phyloP scores from a whole-genome alignment of 1,140 invertebrate species.

The Patella vulgata region DNA sequence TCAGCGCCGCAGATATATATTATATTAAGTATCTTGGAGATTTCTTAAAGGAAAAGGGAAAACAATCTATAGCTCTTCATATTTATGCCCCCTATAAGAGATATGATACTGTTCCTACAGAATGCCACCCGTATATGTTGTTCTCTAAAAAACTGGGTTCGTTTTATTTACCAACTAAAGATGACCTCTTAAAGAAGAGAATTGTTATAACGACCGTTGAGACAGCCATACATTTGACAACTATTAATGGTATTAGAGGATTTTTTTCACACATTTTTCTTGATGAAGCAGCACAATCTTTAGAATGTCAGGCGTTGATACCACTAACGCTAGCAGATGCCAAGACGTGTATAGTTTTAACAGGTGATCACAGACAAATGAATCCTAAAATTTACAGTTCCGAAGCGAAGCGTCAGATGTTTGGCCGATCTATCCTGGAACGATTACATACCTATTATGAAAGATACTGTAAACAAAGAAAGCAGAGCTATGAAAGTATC shows the following conservation, averaged over 20 bases:
- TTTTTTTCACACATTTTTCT: constrained; percentile 60
- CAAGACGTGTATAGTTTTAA: constrained; percentile 58
- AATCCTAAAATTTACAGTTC: constrained; percentile 55
- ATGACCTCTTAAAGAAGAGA: constrained; percentile 77
- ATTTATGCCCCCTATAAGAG: constrained; percentile 83
- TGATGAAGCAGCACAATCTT: constrained; percentile 58
- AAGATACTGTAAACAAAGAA: no score
- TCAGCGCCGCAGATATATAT: constrained; percentile 73
- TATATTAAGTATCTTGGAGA: constrained; percentile 80
- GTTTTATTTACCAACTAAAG: constrained; percentile 77
- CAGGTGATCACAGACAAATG: constrained; percentile 59
- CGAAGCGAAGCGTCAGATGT: constrained; percentile 51
- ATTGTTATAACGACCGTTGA: constrained; percentile 84
- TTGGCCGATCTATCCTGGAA: constrained; percentile 57
- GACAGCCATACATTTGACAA: constrained; percentile 71
- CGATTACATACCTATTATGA: constrained; percentile 55
- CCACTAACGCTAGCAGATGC: constrained; percentile 52
- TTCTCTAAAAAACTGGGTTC: constrained; percentile 67
- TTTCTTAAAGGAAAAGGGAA: constrained; percentile 36
- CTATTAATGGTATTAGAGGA: constrained; percentile 28
- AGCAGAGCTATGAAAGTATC: no score
- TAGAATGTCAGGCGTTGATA: constrained; percentile 58
- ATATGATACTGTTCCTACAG: constrained; percentile 76
- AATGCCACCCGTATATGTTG: constrained; percentile 80
- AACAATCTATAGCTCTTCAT: constrained; percentile 56